These are phyloP conservation scores for Zhengitettix transpicula DNA, from an alignment of 2,888 invertebrate genomes.

Conservation along the genomic window DNA sequence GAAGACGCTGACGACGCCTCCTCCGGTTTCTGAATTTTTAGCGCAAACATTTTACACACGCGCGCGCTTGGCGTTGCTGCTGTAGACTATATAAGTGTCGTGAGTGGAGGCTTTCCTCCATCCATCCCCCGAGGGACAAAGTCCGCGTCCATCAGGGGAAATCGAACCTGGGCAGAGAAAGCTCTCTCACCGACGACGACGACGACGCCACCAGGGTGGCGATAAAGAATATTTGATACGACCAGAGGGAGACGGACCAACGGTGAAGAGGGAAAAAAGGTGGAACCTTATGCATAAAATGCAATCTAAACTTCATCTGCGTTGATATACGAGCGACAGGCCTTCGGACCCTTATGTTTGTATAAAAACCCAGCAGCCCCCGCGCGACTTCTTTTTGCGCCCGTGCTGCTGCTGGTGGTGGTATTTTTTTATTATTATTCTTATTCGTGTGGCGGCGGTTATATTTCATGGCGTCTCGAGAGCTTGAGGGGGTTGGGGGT, in stretches of 20 bases:
- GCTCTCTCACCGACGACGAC: background rate
- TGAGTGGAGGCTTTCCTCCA: background rate
- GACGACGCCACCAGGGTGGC: background rate
- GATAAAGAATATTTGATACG: slow-evolving; percentile 9
- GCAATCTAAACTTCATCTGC: slow-evolving; percentile 12
- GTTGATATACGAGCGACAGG: slow-evolving; percentile 4
- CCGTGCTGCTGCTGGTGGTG: too few relatives aligned
- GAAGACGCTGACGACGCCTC: too few relatives aligned
- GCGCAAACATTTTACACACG: background rate
- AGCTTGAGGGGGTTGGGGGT: too few relatives aligned
- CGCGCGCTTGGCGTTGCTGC: background rate
- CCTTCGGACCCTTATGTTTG: slow-evolving; percentile 1
- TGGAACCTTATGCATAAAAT: slow-evolving; percentile 12
- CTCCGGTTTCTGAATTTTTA: background rate
- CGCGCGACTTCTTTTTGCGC: background rate
- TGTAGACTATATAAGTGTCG: too few relatives aligned
- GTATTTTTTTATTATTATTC: background rate
- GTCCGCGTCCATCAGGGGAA: background rate
- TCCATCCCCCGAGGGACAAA: too few relatives aligned
- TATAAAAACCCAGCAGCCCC: background rate
- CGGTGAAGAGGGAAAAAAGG: too few relatives aligned
- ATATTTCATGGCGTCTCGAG: background rate
- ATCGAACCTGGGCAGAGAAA: background rate
- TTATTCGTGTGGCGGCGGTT: background rate
- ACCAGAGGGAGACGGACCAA: background rate